phyloP scores from a whole-genome alignment of 2,888 invertebrate genomes.

The Clostera curtula region DNA sequence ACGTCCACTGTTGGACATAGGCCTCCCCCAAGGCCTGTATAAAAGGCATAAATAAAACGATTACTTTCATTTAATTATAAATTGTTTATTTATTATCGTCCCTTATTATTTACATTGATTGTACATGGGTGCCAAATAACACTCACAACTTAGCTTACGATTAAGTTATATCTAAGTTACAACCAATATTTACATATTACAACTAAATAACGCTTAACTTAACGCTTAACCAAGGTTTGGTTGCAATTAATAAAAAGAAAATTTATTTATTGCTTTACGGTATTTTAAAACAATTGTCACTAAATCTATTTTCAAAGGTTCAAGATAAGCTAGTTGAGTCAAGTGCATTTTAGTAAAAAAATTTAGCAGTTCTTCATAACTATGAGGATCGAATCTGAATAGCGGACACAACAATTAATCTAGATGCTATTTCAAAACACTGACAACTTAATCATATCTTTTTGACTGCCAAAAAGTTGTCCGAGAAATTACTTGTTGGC shows the following conservation, averaged over 20 bases:
- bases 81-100: constrained; percentile 51
- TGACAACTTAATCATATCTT: too few species aligned
- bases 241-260: not conserved
- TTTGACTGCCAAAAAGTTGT: too few species aligned
- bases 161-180: constrained; percentile 24
- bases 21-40: not conserved
- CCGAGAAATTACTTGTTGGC: too few species aligned
- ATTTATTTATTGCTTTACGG: not conserved
- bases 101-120: constrained; percentile 46
- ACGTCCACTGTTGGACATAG: too few species aligned
- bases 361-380: too few species aligned
- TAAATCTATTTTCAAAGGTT: too few species aligned
- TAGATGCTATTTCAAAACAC: too few species aligned
- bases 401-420: too few species aligned
- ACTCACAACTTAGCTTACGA: constrained; percentile 19
- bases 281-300: not conserved
- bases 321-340: too few species aligned
- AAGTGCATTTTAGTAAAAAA: too few species aligned
- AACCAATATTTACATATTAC: constrained; percentile 61
- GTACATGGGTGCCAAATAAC: constrained; percentile 24
- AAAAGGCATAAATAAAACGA: constrained; percentile 23
- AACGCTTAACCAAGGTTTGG: constrained; percentile 26
- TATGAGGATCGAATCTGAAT: too few species aligned
- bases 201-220: constrained; percentile 69
- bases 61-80: constrained; percentile 40